Percentiles rank a stretch among this genome's conserved stretches.
These are phyloP conservation scores for Boulengeromyrus knoepffleri DNA, from an alignment of 2,113 vertebrate genomes.

Conservation along the genomic window DNA sequence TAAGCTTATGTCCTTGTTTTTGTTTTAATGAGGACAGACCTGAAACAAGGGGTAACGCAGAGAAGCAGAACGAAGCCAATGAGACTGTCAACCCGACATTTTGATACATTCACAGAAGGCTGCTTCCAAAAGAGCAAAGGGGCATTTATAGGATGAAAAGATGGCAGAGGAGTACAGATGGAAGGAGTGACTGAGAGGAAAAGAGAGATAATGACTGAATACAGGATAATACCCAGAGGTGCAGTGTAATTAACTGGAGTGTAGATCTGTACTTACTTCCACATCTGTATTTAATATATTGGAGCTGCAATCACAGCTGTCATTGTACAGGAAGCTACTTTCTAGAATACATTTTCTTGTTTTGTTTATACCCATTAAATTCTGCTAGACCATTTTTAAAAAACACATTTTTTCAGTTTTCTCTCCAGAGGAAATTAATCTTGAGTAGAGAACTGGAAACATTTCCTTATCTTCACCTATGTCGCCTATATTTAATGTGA, in stretches of 20 bases:
- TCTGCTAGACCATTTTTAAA: background rate
- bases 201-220: constrained; percentile 16
- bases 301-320: constrained; percentile 1
- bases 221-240: constrained; percentile 14
- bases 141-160: constrained; percentile 4
- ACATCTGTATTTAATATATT: constrained; percentile 13
- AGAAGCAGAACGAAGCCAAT: background rate
- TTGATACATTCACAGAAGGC: background rate
- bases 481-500: background rate
- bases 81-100: background rate
- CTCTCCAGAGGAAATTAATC: background rate
- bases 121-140: background rate
- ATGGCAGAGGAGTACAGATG: background rate
- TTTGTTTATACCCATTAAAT: background rate
- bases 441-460: background rate
- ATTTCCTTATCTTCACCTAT: background rate
- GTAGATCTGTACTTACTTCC: background rate
- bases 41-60: background rate
- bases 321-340: background rate
- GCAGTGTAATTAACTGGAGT: constrained; percentile 2
- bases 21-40: constrained; percentile 1
- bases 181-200: background rate
- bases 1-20: background rate
- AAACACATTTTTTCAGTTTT: background rate
- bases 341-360: background rate